Evolutionary conservation across 2,888 invertebrate species (phyloP).

Genomic region (Anagyrus pseudococci): DNA sequence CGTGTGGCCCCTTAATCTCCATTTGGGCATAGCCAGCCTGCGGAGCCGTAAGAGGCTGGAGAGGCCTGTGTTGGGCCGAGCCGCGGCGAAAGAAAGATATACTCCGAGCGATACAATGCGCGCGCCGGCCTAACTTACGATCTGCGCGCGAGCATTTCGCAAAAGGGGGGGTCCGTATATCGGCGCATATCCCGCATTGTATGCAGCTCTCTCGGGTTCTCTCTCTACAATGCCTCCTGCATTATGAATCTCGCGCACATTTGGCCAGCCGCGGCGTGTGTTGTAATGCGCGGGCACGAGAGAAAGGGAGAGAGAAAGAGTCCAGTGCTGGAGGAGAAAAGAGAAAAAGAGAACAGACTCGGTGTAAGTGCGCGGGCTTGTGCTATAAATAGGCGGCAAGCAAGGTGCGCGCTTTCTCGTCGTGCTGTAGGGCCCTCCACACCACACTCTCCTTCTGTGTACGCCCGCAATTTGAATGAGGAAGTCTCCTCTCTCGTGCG

Average conservation of each 20-base stretch:
- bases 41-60: too few species aligned
- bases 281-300: too few species aligned
- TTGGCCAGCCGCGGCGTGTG: constrained; percentile 27
- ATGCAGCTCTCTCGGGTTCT: constrained; percentile 44
- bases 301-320: too few species aligned
- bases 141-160: not conserved
- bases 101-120: constrained; percentile 53
- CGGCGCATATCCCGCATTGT: constrained; percentile 47
- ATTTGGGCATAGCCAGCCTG: too few species aligned
- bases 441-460: constrained; percentile 4
- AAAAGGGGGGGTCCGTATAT: too few species aligned
- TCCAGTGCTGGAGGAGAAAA: too few species aligned
- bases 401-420: not conserved
- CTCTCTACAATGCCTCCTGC: constrained; percentile 55
- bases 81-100: constrained; percentile 38
- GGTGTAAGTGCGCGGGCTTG: not conserved
- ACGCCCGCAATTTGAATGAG: constrained; percentile 24
- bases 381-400: not conserved
- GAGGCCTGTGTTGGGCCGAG: too few species aligned
- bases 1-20: too few species aligned
- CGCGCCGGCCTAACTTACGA: not conserved
- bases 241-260: constrained; percentile 54
- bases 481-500: constrained; percentile 19
- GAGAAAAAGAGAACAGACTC: too few species aligned
- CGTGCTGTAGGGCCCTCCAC: not conserved